Evolutionary conservation across 2,113 vertebrate species (phyloP).

Genomic region (Leptosomus discolor): DNA sequence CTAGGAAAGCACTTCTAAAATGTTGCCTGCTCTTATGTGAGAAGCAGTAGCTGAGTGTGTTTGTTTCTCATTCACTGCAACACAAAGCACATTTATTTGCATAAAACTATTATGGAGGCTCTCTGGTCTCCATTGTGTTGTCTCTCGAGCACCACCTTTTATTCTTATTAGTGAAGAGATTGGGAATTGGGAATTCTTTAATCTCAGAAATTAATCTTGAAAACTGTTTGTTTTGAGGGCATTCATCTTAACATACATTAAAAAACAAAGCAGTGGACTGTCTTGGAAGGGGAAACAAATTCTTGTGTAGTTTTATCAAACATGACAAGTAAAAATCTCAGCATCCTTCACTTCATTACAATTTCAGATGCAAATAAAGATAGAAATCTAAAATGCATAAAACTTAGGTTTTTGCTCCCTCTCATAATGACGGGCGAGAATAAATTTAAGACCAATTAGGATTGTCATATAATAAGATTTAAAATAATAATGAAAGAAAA

Average conservation of each 20-base stretch:
- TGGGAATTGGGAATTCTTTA: background rate
- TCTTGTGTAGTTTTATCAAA: background rate
- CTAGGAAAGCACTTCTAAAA: background rate
- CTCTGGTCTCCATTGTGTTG: background rate
- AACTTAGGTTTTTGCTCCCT: background rate
- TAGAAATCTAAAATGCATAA: background rate
- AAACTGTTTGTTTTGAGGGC: conserved; percentile 13
- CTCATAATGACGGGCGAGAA: background rate
- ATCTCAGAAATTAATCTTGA: background rate
- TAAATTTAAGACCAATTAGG: conserved; percentile 4
- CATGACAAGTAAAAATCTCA: background rate
- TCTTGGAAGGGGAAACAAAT: background rate
- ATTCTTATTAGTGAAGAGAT: background rate
- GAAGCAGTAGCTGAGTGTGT: background rate
- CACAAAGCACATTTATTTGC: background rate
- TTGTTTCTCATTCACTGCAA: background rate
- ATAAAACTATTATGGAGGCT: background rate
- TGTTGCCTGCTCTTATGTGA: background rate
- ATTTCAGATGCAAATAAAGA: conserved; percentile 18
- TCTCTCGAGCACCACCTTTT: background rate
- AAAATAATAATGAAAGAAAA: conserved; percentile 2
- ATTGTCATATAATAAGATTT: background rate
- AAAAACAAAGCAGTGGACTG: background rate
- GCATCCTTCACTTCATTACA: background rate
- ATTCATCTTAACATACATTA: background rate